Conservation (phyloP, 2,888 invertebrate species). For the Brachypalpus laphriformis region DNA sequence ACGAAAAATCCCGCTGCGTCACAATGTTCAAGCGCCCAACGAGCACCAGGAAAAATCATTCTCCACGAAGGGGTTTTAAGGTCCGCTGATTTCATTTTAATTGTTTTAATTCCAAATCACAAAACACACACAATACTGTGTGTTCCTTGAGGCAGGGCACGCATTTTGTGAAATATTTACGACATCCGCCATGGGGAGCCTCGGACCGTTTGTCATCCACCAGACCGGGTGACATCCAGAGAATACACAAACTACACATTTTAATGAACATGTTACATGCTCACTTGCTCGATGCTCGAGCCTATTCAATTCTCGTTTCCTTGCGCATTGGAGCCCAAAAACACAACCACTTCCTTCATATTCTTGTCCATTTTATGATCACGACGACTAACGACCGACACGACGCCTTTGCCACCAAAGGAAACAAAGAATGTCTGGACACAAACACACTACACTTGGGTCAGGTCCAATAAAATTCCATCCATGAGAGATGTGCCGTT, state of each 20-base stretch:
- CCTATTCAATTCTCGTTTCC: slow-evolving; percentile 46
- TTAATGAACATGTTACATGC: slow-evolving; percentile 58
- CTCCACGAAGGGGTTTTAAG: slow-evolving; percentile 18
- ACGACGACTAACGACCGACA: background rate
- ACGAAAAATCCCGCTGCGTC: slow-evolving; percentile 8
- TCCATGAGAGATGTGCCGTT: slow-evolving; percentile 41
- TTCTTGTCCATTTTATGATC: slow-evolving; percentile 49
- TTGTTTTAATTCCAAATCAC: slow-evolving; percentile 16
- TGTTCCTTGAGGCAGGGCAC: slow-evolving; percentile 23
- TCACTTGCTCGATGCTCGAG: slow-evolving; percentile 10
- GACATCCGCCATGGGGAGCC: slow-evolving; percentile 56
- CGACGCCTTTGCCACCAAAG: slow-evolving; percentile 22
- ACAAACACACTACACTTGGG: slow-evolving; percentile 34
- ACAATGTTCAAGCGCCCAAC: slow-evolving; percentile 1
- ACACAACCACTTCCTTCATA: slow-evolving; percentile 52
- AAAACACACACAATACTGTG: background rate
- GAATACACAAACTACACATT: slow-evolving; percentile 23
- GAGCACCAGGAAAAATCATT: background rate
- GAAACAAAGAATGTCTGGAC: background rate
- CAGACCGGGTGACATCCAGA: slow-evolving; percentile 57
- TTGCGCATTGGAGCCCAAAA: background rate
- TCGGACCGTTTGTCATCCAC: slow-evolving; percentile 64
- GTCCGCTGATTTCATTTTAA: slow-evolving; percentile 33
- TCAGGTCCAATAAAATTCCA: slow-evolving; percentile 53
- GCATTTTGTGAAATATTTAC: slow-evolving; percentile 53